Percentiles rank a stretch among this genome's conserved stretches.
Conservation (phyloP, 2,797 vertebrate genomes). For the Myotis pilosus region DNA sequence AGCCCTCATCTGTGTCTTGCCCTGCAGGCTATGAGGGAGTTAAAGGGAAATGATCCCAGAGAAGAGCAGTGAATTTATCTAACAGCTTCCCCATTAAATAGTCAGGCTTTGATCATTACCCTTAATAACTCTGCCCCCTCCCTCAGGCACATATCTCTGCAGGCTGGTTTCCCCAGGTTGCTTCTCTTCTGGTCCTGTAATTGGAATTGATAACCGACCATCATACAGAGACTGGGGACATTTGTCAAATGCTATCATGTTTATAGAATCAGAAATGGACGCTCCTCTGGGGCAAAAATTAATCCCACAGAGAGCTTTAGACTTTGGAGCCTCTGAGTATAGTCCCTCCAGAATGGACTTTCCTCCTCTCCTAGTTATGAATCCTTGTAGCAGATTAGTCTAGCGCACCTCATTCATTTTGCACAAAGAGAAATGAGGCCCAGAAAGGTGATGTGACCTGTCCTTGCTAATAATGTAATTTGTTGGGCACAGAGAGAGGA, state of each 20-base stretch:
- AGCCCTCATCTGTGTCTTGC: background rate
- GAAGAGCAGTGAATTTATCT: background rate
- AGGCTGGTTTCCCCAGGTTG: background rate
- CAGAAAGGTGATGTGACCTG: background rate
- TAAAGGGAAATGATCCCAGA: background rate
- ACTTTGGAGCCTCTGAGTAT: background rate
- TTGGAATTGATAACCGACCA: slow-evolving; percentile 20
- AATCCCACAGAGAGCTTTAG: background rate
- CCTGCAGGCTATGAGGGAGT: background rate
- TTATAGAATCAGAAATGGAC: background rate
- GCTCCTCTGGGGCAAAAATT: background rate
- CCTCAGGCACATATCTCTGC: background rate
- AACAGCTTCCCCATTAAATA: background rate
- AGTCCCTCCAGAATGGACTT: background rate
- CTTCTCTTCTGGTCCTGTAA: background rate
- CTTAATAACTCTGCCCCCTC: background rate
- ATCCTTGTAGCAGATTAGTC: background rate
- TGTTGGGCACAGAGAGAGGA: background rate
- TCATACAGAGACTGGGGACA: background rate
- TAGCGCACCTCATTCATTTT: background rate
- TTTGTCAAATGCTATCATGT: slow-evolving; percentile 17
- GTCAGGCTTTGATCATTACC: slow-evolving; percentile 17
- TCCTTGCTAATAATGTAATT: slow-evolving; percentile 9
- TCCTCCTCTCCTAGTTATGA: background rate
- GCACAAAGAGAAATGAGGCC: slow-evolving; percentile 16